Evolutionary conservation across 2,888 invertebrate genomes (phyloP).

Genomic region (Agrotis puta): DNA sequence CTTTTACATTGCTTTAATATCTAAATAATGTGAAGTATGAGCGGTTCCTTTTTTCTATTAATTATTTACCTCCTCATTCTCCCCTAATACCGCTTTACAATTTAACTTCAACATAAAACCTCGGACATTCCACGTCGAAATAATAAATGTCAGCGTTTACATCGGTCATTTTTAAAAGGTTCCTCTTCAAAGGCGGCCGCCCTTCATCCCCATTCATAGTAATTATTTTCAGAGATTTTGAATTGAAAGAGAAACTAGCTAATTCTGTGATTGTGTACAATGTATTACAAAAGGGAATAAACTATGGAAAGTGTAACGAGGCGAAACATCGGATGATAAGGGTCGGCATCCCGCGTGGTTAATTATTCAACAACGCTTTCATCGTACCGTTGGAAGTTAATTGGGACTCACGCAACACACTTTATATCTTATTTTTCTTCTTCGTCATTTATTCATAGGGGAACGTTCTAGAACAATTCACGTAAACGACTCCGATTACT

Average conservation of each 20-base stretch:
- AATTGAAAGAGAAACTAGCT: conserved; percentile 31
- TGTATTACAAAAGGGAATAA: conserved; percentile 69
- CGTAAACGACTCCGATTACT: conserved; percentile 29
- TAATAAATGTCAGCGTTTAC: conserved; percentile 50
- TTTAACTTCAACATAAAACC: conserved; percentile 37
- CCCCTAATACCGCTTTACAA: conserved; percentile 3
- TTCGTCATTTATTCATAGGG: conserved; percentile 72
- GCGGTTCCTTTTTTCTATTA: background rate
- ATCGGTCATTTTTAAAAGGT: conserved; percentile 23
- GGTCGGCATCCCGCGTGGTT: conserved; percentile 74
- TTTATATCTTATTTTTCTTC: conserved; percentile 76
- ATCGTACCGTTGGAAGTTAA: conserved; percentile 80
- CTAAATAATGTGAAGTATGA: background rate
- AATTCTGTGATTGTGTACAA: conserved; percentile 52
- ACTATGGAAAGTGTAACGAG: conserved; percentile 82
- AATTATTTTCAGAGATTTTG: conserved; percentile 52
- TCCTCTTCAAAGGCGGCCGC: conserved; percentile 8
- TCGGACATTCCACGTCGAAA: conserved; percentile 34
- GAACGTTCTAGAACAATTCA: conserved; percentile 52
- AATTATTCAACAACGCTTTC: conserved; percentile 86
- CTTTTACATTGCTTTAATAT: background rate
- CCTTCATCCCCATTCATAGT: conserved; percentile 21
- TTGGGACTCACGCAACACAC: conserved; percentile 77
- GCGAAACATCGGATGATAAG: conserved; percentile 81
- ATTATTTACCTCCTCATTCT: conserved; percentile 1